Percentiles rank a stretch among this genome's conserved stretches.
Conservation (phyloP, 2,888 invertebrate species). For the Bhutanitis thaidina region DNA sequence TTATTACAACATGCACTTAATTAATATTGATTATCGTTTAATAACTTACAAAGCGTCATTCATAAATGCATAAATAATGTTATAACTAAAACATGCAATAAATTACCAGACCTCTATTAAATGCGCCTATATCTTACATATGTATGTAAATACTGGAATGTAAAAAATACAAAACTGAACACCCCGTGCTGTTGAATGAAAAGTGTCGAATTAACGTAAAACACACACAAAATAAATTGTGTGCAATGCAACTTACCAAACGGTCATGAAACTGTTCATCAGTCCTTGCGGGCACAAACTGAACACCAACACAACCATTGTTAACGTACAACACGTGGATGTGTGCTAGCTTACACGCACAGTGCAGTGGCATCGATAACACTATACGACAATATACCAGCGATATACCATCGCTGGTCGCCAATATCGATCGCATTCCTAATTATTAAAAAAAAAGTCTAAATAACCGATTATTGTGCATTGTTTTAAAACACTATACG, state of each 20-base stretch:
- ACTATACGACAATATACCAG: too few species aligned
- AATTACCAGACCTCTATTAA: not conserved
- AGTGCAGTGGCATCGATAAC: slow-evolving; percentile 19
- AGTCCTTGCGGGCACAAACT: slow-evolving; percentile 92
- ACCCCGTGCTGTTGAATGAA: slow-evolving; percentile 27
- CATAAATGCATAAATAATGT: not conserved
- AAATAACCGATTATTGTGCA: too few species aligned
- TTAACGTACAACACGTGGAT: slow-evolving; percentile 56
- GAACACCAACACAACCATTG: slow-evolving; percentile 82
- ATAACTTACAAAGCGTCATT: not conserved
- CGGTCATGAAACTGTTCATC: slow-evolving; percentile 93
- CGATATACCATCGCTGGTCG: too few species aligned
- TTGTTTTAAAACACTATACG: too few species aligned
- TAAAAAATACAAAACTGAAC: not conserved
- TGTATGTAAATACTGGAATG: slow-evolving; percentile 8
- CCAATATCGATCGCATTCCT: too few species aligned
- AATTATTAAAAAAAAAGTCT: too few species aligned
- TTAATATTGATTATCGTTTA: too few species aligned
- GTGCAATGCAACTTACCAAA: slow-evolving; percentile 86
- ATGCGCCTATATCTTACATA: not conserved
- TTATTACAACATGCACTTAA: too few species aligned
- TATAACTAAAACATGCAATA: slow-evolving; percentile 3
- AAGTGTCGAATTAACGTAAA: slow-evolving; percentile 26
- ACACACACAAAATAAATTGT: slow-evolving; percentile 30
- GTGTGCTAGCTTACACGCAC: slow-evolving; percentile 44